phyloP scores from a whole-genome alignment of 2,888 invertebrate genomes.

The Idaea biselata region DNA sequence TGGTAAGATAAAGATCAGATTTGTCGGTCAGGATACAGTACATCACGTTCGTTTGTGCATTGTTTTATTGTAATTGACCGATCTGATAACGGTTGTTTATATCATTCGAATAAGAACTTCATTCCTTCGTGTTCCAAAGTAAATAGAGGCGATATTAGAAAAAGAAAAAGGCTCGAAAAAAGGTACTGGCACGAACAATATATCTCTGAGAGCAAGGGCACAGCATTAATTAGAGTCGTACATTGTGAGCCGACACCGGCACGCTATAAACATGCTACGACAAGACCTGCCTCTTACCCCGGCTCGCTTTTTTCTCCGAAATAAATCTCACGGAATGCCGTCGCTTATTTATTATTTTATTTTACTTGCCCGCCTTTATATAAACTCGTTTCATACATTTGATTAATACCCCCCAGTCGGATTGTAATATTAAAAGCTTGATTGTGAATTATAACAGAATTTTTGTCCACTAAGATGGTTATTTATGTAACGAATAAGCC shows the following conservation, averaged over 20 bases:
- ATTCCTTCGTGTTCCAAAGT: slow-evolving; percentile 29
- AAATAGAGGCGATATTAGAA: slow-evolving; percentile 38
- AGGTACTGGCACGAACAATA: slow-evolving; percentile 50
- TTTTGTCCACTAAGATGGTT: slow-evolving; percentile 69
- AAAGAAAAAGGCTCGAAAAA: slow-evolving; percentile 43
- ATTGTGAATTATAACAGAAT: slow-evolving; percentile 69
- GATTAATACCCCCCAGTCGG: slow-evolving; percentile 68
- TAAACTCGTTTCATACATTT: slow-evolving; percentile 71
- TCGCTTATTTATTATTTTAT: slow-evolving; percentile 79
- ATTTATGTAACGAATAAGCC: slow-evolving; percentile 61
- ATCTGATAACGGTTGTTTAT: slow-evolving; percentile 43
- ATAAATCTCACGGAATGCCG: slow-evolving; percentile 76
- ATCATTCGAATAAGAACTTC: slow-evolving; percentile 28
- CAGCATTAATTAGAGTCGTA: slow-evolving; percentile 70
- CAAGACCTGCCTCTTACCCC: slow-evolving; percentile 69
- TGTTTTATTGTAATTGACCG: slow-evolving; percentile 46
- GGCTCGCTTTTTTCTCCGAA: slow-evolving; percentile 70
- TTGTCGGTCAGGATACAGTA: slow-evolving; percentile 47
- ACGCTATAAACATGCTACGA: slow-evolving; percentile 70
- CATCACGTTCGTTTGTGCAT: slow-evolving; percentile 48
- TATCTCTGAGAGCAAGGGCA: slow-evolving; percentile 58
- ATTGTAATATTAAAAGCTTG: slow-evolving; percentile 66
- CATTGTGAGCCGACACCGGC: slow-evolving; percentile 63
- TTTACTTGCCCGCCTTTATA: slow-evolving; percentile 71
- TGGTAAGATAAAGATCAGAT: slow-evolving; percentile 52